Base-by-base conservation (phyloP, 2,113 vertebrate genomes). In the Vanacampus margaritifer region DNA sequence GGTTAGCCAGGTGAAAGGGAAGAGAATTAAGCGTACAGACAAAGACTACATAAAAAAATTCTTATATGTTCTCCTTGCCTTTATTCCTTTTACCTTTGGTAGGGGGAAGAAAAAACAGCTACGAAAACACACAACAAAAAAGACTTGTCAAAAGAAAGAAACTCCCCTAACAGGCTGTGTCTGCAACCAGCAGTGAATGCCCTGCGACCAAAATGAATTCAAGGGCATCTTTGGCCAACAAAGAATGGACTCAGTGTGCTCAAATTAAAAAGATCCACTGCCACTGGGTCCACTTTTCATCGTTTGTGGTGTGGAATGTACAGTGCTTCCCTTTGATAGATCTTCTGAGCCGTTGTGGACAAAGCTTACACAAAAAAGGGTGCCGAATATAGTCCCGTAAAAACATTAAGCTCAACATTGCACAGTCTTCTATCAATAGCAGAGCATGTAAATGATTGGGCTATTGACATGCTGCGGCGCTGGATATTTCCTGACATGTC, bases 401-500 rank as follows among this genome's bases (percentile, higher is more conserved):
- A 78, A 72, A 75, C 65, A 65, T 68, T 69, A 45, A 36, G 61
- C 64, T 78, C 17, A 8, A 72, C 71, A 62, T 79, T 50, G 71
- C 59, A 51, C 6, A 1, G 37, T 17, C 16, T 46, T 73, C 67
- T 69, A 80, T 79, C 76, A 73, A 76, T 78, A 74, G 70, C 51
- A 53, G 54, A 35, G 36, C 70, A 83, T 79, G 80, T 76, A 79
- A 84, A 87, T 77, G 16, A 73, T 45, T 65, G 41, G 64, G 39
- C 74, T 87, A 81, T 72, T 85, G 83, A 84, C 76, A 78, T 61
- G 59, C 67, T 56, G 45, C 10, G 17, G 41, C 24, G 53, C 60
- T 60, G 73, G 65, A 82, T 82, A 76, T 83, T 79, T 78, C 69
- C 79, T 70, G 78, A 81, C 76, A 71, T 76, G 62, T 68, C 58